phyloP scores from a whole-genome alignment of 2,113 vertebrate species.

The Corythornis vintsioides region DNA sequence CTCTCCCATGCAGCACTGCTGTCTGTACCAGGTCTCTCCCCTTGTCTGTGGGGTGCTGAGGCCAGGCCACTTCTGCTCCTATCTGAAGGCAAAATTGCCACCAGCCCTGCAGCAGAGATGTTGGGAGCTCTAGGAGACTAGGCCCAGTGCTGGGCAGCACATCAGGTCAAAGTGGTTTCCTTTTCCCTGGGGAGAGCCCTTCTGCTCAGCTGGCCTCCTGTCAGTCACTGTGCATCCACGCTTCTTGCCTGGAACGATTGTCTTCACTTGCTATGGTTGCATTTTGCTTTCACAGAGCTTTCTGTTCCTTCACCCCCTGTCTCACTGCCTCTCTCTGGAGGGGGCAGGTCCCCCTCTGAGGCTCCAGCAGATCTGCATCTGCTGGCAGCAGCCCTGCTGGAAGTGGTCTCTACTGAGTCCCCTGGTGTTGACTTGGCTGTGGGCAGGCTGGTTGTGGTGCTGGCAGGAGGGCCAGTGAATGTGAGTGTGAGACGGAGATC shows the following conservation, averaged over 20 bases:
- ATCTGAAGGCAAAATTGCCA: not conserved
- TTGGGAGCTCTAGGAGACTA: not conserved
- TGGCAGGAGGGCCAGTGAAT: not conserved
- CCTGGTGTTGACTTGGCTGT: not conserved
- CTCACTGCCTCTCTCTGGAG: not conserved
- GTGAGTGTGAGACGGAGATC: conserved; percentile 4
- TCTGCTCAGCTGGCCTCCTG: not conserved
- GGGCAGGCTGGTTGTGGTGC: not conserved
- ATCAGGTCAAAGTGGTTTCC: not conserved
- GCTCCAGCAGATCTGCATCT: not conserved
- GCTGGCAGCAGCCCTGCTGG: not conserved
- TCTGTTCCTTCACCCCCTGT: not conserved
- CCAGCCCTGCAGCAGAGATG: not conserved
- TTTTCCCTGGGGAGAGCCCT: not conserved
- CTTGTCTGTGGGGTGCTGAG: not conserved
- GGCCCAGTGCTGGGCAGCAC: not conserved
- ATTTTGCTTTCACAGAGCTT: conserved; percentile 34
- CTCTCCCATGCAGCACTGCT: not conserved
- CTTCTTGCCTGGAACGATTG: not conserved
- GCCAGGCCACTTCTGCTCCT: not conserved
- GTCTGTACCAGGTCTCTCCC: not conserved
- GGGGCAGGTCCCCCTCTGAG: not conserved
- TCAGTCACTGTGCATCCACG: not conserved
- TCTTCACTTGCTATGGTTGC: not conserved
- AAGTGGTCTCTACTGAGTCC: not conserved